A percentile compares a stretch with the other conserved stretches of the same genome.
phyloP scores from a whole-genome alignment of 2,888 invertebrate species.

The Phasia obesa region DNA sequence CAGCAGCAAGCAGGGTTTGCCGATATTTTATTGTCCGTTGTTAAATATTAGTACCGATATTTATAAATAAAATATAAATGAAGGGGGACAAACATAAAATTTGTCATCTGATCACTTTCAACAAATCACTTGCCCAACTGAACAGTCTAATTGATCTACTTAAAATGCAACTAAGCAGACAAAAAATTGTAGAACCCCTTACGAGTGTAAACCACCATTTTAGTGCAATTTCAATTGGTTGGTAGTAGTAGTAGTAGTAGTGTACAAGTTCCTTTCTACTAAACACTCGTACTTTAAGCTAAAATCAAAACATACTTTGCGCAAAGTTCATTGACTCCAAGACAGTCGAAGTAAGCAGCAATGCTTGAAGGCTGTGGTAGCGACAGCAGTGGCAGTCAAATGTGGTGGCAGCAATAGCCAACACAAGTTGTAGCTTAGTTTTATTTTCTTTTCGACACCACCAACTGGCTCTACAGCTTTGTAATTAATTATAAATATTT shows the following conservation, averaged over 20 bases:
- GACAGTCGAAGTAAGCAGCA: slow-evolving; percentile 10
- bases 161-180: too few relatives aligned
- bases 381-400: slow-evolving; percentile 18
- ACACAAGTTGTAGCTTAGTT: slow-evolving; percentile 3
- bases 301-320: slow-evolving; percentile 50
- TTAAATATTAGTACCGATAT: too few relatives aligned
- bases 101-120: too few relatives aligned
- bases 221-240: slow-evolving; percentile 9
- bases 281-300: slow-evolving; percentile 53
- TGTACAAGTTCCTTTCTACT: slow-evolving; percentile 58
- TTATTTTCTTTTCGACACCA: slow-evolving; percentile 6
- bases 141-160: too few relatives aligned
- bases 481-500: slow-evolving; percentile 47
- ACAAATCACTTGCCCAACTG: too few relatives aligned
- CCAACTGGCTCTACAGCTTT: slow-evolving; percentile 59
- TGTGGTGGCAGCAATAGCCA: slow-evolving; percentile 4
- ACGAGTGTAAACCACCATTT: background rate
- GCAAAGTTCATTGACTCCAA: slow-evolving; percentile 64
- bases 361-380: background rate
- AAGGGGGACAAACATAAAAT: too few relatives aligned
- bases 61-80: too few relatives aligned
- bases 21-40: background rate
- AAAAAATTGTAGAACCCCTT: too few relatives aligned
- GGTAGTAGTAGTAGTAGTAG: background rate
- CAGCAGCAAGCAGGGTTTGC: slow-evolving; percentile 10